These are phyloP conservation scores for Glaucomys volans DNA, from an alignment of 2,113 vertebrate species.

Conservation along the genomic window DNA sequence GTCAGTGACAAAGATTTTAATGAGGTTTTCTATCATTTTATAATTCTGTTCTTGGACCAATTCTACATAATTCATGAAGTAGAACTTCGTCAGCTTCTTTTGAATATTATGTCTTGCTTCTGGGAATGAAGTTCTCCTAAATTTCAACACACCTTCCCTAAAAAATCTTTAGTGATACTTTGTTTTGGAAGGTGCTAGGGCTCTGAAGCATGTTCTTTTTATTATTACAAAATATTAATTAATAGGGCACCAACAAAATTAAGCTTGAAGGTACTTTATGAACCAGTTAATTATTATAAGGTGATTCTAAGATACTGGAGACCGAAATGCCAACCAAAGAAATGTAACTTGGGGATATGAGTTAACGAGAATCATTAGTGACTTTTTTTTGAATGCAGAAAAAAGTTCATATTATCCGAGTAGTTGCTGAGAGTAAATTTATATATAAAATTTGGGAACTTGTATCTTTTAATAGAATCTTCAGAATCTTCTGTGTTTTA, in stretches of 20 bases:
- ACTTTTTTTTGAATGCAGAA: neutral
- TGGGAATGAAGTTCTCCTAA: neutral
- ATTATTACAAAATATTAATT: neutral
- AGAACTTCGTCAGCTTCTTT: neutral
- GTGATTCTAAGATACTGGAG: neutral
- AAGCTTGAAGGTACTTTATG: neutral
- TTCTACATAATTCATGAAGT: constrained; percentile 17
- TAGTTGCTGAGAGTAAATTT: neutral
- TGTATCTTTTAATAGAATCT: neutral
- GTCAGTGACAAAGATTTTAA: constrained; percentile 21
- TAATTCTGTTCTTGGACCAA: neutral
- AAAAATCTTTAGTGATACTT: neutral
- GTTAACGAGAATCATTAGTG: neutral
- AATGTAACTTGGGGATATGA: neutral
- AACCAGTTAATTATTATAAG: neutral
- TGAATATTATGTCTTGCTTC: neutral
- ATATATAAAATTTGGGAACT: neutral
- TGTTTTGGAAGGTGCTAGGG: neutral
- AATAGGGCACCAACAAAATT: neutral
- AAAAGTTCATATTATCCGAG: neutral
- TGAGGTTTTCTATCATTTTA: neutral
- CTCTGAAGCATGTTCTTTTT: constrained; percentile 23
- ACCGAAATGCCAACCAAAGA: neutral
- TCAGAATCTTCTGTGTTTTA: neutral
- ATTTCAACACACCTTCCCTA: constrained; percentile 8